Evolutionary conservation across 2,113 vertebrate genomes (phyloP).

Genomic region (Mesembrinibis cayennensis): DNA sequence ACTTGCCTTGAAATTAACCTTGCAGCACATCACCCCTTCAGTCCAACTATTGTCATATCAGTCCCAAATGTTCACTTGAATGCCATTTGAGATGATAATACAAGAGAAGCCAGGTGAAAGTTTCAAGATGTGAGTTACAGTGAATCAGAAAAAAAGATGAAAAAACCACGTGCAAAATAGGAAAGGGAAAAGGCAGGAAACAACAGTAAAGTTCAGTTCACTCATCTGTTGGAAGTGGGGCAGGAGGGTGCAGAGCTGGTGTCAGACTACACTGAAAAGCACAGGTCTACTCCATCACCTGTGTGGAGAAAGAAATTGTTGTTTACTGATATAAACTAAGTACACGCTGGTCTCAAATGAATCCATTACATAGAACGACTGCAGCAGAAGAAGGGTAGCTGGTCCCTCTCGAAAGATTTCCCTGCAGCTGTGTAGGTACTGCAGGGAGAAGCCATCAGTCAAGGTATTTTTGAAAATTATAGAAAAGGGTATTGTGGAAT

Average conservation of each 20-base stretch:
- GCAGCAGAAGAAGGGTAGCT: not conserved
- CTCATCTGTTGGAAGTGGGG: not conserved
- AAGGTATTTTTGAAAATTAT: not conserved
- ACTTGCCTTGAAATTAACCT: not conserved
- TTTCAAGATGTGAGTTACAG: not conserved
- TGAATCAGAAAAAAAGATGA: not conserved
- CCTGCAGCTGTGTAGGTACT: not conserved
- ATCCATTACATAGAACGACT: not conserved
- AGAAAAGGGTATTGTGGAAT: not conserved
- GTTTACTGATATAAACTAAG: constrained; percentile 2
- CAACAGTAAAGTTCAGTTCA: not conserved
- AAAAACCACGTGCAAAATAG: not conserved
- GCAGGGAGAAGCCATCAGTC: not conserved
- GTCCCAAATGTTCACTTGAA: not conserved
- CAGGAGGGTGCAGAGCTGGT: not conserved
- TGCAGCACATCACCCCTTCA: not conserved
- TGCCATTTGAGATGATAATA: not conserved
- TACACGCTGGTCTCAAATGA: not conserved
- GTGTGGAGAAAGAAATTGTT: not conserved
- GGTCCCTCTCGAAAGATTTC: not conserved
- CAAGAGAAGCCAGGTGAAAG: not conserved
- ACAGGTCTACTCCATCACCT: not conserved
- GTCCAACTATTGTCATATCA: not conserved
- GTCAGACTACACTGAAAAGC: not conserved
- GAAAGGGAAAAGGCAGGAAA: not conserved